Conservation (phyloP, 2,113 vertebrate genomes). For the Lota lota region DNA sequence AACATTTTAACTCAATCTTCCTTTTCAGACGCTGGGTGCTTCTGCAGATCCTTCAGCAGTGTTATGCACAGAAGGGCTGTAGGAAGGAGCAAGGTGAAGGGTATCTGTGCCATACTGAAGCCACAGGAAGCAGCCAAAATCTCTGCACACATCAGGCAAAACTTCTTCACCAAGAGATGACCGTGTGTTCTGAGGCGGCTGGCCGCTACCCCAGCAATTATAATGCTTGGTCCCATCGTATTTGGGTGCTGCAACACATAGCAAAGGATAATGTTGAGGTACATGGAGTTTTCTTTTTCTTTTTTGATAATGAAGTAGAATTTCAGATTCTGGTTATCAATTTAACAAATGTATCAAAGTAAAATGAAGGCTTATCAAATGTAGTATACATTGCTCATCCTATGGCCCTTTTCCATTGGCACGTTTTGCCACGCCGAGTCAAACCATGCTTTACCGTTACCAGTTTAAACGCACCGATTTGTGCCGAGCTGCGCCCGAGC, state of each 20-base stretch:
- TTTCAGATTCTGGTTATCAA: too few relatives aligned
- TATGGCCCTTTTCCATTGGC: too few relatives aligned
- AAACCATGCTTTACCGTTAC: too few relatives aligned
- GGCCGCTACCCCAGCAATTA: constrained; percentile 95
- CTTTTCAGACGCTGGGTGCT: constrained; percentile 89
- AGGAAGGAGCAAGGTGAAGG: constrained; percentile 74
- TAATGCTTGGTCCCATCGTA: constrained; percentile 98
- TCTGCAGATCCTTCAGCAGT: constrained; percentile 82
- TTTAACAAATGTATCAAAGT: too few relatives aligned
- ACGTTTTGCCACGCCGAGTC: too few relatives aligned
- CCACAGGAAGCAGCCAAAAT: constrained; percentile 29
- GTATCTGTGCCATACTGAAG: constrained; percentile 37
- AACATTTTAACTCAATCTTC: constrained; percentile 4
- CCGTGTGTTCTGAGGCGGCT: constrained; percentile 88
- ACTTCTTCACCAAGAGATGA: constrained; percentile 86
- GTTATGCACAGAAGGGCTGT: constrained; percentile 57
- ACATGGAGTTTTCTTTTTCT: constrained; percentile 17
- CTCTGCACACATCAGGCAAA: constrained; percentile 72
- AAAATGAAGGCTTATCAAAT: too few relatives aligned
- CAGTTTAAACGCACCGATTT: too few relatives aligned
- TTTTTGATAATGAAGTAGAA: too few relatives aligned
- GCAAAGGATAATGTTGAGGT: constrained; percentile 89
- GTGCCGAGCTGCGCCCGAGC: too few relatives aligned
- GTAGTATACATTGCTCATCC: too few relatives aligned
- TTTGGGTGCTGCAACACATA: constrained; percentile 93